Conservation (phyloP, 2,797 vertebrate species). For the Notolabrus celidotus region DNA sequence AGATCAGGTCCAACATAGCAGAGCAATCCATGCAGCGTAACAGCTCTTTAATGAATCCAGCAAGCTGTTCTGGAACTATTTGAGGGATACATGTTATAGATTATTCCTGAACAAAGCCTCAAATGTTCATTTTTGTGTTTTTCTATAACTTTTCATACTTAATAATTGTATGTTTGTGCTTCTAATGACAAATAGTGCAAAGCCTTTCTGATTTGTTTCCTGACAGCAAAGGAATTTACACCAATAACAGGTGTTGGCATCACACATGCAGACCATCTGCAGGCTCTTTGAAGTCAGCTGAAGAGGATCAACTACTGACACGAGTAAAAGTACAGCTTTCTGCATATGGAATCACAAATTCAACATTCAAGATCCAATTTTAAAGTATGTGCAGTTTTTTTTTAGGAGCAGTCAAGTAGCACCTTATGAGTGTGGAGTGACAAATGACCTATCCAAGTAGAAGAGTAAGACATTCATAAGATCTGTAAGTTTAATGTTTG, state of each 20-base stretch:
- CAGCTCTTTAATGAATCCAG: constrained; percentile 38
- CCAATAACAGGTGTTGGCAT: background rate
- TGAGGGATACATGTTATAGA: constrained; percentile 40
- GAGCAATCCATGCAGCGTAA: constrained; percentile 29
- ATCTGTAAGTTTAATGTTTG: constrained; percentile 51
- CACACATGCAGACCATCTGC: constrained; percentile 50
- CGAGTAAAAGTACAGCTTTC: background rate
- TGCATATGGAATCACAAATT: constrained; percentile 12
- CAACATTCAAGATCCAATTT: constrained; percentile 29
- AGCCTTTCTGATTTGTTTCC: constrained; percentile 34
- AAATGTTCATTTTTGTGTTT: background rate
- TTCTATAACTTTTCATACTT: constrained; percentile 3
- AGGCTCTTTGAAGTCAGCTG: constrained; percentile 20
- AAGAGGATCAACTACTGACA: constrained; percentile 22
- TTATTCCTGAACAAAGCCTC: constrained; percentile 31
- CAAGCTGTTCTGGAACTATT: constrained; percentile 36
- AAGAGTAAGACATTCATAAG: constrained; percentile 52
- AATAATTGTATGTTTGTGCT: constrained; percentile 58
- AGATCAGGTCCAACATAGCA: constrained; percentile 15
- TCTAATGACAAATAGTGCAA: constrained; percentile 61
- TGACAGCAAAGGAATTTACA: constrained; percentile 4
- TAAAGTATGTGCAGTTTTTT: constrained; percentile 9
- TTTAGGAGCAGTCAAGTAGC: constrained; percentile 24
- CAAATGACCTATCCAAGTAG: constrained; percentile 18
- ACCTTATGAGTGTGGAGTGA: constrained; percentile 10